Base-by-base conservation (phyloP, 2,113 vertebrate species). In the Nothobranchius kuhntae region DNA sequence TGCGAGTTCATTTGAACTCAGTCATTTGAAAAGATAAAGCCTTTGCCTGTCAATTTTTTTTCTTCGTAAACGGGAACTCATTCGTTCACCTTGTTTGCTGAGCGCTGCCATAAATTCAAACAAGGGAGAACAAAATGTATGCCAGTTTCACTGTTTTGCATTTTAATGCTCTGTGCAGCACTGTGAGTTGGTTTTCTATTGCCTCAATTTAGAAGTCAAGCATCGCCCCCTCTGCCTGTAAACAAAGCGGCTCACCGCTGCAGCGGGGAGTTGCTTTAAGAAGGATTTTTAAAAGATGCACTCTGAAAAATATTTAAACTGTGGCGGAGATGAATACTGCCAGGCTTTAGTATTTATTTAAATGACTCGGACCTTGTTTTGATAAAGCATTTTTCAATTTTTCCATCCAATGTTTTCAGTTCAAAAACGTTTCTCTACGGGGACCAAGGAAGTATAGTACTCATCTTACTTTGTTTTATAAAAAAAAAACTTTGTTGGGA, bases 11-110 rank as follows among this genome's bases (percentile, higher is more conserved):
- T 90, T 89, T 82, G 80, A 89, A 89, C 87, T 85, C 89, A 84
- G 76, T 84, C 87, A 90, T 86, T 90, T 85, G 80, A 89, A 77
- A 78, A 86, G 82, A 87, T 84, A 87, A 87, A 86, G 78, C 80
- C 78, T 79, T 80, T 74, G 55, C 70, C 76, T 74, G 61, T 68
- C 73, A 72, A 77, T 65, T 71, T 51, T 65, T 54, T 56, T 2
- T 2, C 12, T 75, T 58, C 54, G 59, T 68, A 72, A 80, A 74
- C 15, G 17, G 58, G 71, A 75, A 62, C 73, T 86, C 67, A 56
- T 79, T 85, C 72, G 81, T 73, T 87, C 84, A 86, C 82, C 84
- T 89, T 89, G 83, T 86, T 83, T 81, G 70, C 63, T 54, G 73
- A 86, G 64, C 17, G 59, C 65, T 55, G 71, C 73, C 78, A 59